phyloP scores from a whole-genome alignment of 2,113 vertebrate genomes.

The Tragelaphus strepsiceros region DNA sequence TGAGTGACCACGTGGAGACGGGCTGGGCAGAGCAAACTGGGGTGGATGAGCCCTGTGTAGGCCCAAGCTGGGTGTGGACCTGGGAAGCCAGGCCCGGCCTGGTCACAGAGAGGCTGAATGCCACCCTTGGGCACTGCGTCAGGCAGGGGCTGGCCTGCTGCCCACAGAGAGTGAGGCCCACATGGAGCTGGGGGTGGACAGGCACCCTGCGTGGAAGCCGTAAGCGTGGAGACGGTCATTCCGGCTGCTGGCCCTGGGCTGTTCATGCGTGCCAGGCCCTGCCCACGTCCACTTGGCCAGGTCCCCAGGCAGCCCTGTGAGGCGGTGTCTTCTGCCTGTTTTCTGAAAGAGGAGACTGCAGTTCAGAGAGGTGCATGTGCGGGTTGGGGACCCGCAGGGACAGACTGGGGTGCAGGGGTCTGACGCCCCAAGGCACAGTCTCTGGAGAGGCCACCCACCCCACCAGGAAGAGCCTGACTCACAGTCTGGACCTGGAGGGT shows the following conservation, averaged over 20 bases:
- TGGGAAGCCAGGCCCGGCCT: neutral
- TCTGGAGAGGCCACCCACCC: neutral
- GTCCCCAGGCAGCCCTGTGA: neutral
- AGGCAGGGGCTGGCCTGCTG: neutral
- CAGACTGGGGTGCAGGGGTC: neutral
- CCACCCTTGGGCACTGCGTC: no score
- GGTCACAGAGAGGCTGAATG: neutral
- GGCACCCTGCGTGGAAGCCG: neutral
- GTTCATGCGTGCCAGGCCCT: fast-evolving
- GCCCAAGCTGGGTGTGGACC: neutral
- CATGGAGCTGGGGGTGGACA: neutral
- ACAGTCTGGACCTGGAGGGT: neutral
- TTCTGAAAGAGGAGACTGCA: neutral
- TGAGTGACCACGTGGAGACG: neutral
- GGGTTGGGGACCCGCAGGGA: neutral
- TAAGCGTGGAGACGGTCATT: neutral
- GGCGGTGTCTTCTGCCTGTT: neutral
- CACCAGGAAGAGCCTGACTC: neutral
- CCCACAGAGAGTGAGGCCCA: neutral
- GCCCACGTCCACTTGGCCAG: fast-evolving
- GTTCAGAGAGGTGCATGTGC: neutral
- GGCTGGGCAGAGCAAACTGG: neutral
- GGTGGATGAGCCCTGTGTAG: neutral
- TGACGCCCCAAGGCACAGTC: neutral
- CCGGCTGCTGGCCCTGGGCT: neutral